Percentiles rank a stretch among this genome's conserved stretches.
phyloP scores from a whole-genome alignment of 2,113 vertebrate genomes.

The Puntigrus tetrazona region DNA sequence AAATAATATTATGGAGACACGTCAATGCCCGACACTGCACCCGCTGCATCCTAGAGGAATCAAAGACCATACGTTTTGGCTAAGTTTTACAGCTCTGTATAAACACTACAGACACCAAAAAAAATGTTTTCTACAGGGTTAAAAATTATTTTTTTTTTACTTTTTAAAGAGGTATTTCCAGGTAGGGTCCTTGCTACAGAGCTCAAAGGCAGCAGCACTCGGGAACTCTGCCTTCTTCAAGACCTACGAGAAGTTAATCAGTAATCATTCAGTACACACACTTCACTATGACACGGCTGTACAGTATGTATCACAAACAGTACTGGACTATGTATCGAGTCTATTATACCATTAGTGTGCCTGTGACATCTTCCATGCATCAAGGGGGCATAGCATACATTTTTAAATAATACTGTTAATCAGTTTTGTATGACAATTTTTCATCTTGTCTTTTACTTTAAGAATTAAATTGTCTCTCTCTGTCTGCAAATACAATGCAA shows the following conservation, averaged over 20 bases:
- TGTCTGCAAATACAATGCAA: background rate
- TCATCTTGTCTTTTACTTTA: background rate
- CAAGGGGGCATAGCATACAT: background rate
- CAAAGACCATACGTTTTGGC: background rate
- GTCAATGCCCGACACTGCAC: slow-evolving; percentile 91
- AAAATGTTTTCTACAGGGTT: too few species aligned
- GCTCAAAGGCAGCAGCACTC: slow-evolving; percentile 76
- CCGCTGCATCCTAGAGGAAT: slow-evolving; percentile 79
- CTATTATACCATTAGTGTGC: background rate
- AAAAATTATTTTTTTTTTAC: slow-evolving; percentile 81
- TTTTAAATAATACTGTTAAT: background rate
- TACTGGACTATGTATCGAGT: background rate
- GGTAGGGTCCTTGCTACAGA: slow-evolving; percentile 77
- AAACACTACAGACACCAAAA: too few species aligned
- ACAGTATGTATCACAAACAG: background rate
- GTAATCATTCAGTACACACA: slow-evolving; percentile 6
- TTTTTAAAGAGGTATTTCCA: slow-evolving; percentile 91
- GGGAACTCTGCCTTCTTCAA: slow-evolving; percentile 91
- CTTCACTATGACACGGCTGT: background rate
- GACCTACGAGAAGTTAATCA: slow-evolving; percentile 73
- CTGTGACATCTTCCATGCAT: background rate
- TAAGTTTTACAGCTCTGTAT: background rate
- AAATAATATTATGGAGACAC: slow-evolving; percentile 90
- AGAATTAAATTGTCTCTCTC: background rate
- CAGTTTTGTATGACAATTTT: background rate